Evolutionary conservation across 2,888 invertebrate species (phyloP).

Genomic region (Bugula neritina): DNA sequence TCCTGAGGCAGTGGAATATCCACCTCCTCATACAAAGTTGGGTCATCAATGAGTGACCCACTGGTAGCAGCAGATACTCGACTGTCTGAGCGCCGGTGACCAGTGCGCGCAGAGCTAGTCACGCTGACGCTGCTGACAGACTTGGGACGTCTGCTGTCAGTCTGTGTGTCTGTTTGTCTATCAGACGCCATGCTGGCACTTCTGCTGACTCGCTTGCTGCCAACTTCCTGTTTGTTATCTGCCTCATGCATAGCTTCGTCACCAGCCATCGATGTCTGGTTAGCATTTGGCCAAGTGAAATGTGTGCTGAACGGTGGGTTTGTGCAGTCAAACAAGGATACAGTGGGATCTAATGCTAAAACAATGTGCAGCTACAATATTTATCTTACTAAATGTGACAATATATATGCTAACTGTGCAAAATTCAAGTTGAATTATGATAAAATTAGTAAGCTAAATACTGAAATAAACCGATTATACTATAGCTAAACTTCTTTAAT

Average conservation of each 20-base stretch:
- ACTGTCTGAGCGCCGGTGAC: neutral
- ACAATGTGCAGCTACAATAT: no score
- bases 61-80: neutral
- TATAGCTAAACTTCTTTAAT: no score
- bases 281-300: neutral
- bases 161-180: neutral
- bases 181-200: neutral
- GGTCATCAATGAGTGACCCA: slow-evolving; percentile 13
- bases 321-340: neutral
- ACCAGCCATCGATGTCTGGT: neutral
- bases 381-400: no score
- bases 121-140: neutral
- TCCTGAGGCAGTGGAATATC: slow-evolving; percentile 5
- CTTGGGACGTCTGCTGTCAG: neutral
- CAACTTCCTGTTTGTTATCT: neutral
- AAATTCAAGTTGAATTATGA: no score
- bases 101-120: neutral
- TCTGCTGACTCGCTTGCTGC: neutral
- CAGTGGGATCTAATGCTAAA: neutral
- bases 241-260: neutral
- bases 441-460: no score
- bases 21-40: slow-evolving; percentile 21
- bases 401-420: no score
- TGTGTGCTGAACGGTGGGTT: neutral
- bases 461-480: no score